phyloP scores from a whole-genome alignment of 1,140 invertebrate genomes.

The Brachionus plicatilis region DNA sequence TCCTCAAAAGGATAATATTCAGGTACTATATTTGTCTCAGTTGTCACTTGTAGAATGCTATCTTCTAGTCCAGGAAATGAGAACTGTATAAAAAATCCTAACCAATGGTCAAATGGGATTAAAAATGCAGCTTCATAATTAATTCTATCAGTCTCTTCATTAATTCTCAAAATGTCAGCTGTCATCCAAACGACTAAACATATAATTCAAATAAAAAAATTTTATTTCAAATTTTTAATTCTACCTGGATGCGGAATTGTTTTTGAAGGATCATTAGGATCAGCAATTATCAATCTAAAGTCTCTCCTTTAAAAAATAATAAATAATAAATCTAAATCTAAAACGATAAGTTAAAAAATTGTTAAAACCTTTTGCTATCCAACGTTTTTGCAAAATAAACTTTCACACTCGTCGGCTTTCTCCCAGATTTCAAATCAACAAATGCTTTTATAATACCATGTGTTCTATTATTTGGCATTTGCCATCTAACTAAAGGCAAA shows the following conservation, averaged over 20 bases:
- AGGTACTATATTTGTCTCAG: slow-evolving; percentile 46
- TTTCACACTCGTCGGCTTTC: slow-evolving; percentile 42
- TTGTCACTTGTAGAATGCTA: slow-evolving; percentile 47
- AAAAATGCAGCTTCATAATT: slow-evolving; percentile 43
- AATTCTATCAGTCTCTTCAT: background rate
- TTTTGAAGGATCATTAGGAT: slow-evolving; percentile 44
- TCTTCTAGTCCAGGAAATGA: slow-evolving; percentile 46
- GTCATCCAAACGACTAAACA: background rate
- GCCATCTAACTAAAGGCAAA: background rate
- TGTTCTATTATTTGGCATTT: slow-evolving; percentile 12
- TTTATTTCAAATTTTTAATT: background rate
- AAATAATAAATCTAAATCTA: background rate
- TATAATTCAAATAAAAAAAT: background rate
- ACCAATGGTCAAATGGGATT: slow-evolving; percentile 45
- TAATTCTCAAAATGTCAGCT: background rate
- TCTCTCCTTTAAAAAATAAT: slow-evolving; percentile 42
- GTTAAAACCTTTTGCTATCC: slow-evolving; percentile 42
- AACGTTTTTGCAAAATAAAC: slow-evolving; percentile 45
- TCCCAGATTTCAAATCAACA: slow-evolving; percentile 43
- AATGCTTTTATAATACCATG: slow-evolving; percentile 43
- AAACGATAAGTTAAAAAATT: background rate
- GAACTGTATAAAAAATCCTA: slow-evolving; percentile 46
- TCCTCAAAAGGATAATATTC: slow-evolving; percentile 48
- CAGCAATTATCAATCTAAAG: slow-evolving; percentile 46
- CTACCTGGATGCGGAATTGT: slow-evolving; percentile 43